Percentiles rank a stretch among this genome's conserved stretches.
Conservation (phyloP, 2,888 invertebrate genomes). For the Caenorhabditis plicata region DNA sequence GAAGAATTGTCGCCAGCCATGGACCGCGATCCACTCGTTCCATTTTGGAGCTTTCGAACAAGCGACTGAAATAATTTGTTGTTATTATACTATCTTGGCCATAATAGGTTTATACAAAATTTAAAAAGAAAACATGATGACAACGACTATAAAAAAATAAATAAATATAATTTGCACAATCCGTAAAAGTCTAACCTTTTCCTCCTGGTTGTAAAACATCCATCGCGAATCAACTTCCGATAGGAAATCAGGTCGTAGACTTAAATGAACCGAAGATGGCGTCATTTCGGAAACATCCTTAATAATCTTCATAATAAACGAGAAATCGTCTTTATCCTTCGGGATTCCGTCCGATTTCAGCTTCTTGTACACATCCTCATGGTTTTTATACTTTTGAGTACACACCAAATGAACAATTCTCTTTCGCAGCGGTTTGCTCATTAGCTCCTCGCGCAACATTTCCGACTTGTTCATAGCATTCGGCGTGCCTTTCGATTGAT, state of each 20-base stretch:
- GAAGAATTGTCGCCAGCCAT: neutral
- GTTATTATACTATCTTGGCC: too few relatives aligned
- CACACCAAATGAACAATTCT: slow-evolving; percentile 49
- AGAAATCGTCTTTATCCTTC: slow-evolving; percentile 25
- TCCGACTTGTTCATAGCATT: slow-evolving; percentile 13
- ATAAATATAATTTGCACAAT: too few relatives aligned
- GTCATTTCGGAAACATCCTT: slow-evolving; percentile 30
- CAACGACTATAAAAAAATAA: too few relatives aligned
- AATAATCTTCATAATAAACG: slow-evolving; percentile 21
- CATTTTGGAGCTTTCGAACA: slow-evolving; percentile 12
- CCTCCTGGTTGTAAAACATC: slow-evolving; percentile 51
- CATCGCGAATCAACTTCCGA: slow-evolving; percentile 44
- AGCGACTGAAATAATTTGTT: too few relatives aligned
- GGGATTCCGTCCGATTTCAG: slow-evolving; percentile 38
- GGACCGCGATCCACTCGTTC: too few relatives aligned
- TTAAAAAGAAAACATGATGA: too few relatives aligned
- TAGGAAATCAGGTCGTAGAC: slow-evolving; percentile 15
- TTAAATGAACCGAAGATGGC: slow-evolving; percentile 3
- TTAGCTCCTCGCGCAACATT: slow-evolving; percentile 36
- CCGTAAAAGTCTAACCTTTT: too few relatives aligned
- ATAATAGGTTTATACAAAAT: too few relatives aligned
- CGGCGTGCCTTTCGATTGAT: slow-evolving; percentile 12
- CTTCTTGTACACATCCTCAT: slow-evolving; percentile 38
- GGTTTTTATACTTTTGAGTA: slow-evolving; percentile 37
- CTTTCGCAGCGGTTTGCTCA: slow-evolving; percentile 35